phyloP scores from a whole-genome alignment of 2,888 invertebrate species.

The Stegophylla sp. region DNA sequence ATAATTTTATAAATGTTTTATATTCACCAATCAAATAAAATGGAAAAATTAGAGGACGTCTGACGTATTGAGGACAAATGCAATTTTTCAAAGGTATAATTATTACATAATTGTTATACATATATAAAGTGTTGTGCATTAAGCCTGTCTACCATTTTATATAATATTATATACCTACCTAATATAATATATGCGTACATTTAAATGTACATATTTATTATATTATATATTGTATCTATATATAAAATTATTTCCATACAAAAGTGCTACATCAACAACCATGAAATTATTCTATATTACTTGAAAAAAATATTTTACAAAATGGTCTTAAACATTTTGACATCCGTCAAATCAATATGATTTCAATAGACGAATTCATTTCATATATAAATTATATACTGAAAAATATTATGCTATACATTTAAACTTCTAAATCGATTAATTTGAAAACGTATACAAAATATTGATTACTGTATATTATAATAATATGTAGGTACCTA shows the following conservation, averaged over 20 bases:
- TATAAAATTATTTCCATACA: background rate
- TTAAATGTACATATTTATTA: background rate
- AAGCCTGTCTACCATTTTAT: background rate
- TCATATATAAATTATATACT: background rate
- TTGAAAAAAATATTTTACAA: background rate
- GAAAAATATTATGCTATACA: background rate
- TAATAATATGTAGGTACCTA: no score
- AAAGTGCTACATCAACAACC: conserved; percentile 22
- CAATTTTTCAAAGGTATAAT: conserved; percentile 40
- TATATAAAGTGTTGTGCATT: background rate
- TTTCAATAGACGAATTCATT: background rate
- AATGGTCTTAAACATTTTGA: conserved; percentile 6
- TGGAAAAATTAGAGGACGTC: conserved; percentile 32
- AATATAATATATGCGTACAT: background rate
- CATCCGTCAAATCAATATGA: conserved; percentile 9
- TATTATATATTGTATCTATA: background rate
- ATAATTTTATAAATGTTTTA: background rate
- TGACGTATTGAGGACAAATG: background rate
- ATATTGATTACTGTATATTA: no score
- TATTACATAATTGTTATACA: no score
- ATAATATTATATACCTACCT: background rate
- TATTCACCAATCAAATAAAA: background rate
- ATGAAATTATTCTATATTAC: conserved; percentile 23
- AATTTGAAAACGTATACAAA: background rate
- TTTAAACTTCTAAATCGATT: background rate